phyloP scores from a whole-genome alignment of 2,113 vertebrate species.

The Sprattus sprattus region DNA sequence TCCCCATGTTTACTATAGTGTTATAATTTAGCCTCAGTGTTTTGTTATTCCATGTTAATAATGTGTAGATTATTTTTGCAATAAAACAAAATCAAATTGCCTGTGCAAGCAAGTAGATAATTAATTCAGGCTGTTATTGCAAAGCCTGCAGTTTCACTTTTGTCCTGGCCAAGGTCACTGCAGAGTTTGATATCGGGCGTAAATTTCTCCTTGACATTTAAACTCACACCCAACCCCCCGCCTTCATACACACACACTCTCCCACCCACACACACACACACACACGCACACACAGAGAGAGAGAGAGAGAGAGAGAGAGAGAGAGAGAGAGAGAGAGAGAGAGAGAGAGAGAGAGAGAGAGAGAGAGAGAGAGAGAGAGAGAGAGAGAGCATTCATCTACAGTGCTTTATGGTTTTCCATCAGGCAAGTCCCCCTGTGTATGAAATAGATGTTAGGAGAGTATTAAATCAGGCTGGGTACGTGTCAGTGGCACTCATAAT shows the following conservation, averaged over 20 bases:
- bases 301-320: no score
- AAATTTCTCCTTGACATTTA: constrained; percentile 3
- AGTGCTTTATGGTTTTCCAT: constrained; percentile 24
- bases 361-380: no score
- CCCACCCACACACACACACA: no score
- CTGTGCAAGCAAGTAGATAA: background rate
- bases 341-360: no score
- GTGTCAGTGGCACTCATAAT: constrained; percentile 35
- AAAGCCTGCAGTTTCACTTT: constrained; percentile 3
- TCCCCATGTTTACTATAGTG: background rate
- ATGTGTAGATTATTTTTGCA: background rate
- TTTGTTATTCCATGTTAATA: background rate
- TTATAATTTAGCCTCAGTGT: background rate
- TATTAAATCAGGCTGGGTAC: constrained; percentile 36
- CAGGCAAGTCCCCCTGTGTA: constrained; percentile 26
- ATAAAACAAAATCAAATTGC: background rate
- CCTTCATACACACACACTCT: no score
- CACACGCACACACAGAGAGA: no score
- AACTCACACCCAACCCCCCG: background rate
- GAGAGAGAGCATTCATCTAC: background rate
- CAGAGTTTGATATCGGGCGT: background rate
- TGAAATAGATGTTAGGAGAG: constrained; percentile 15
- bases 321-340: no score
- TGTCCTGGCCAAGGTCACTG: background rate
- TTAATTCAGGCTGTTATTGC: background rate